Evolutionary conservation across 2,113 vertebrate genomes (phyloP), one percentile per base, ranked within the genome.

Genomic region (Tursiops truncatus): DNA sequence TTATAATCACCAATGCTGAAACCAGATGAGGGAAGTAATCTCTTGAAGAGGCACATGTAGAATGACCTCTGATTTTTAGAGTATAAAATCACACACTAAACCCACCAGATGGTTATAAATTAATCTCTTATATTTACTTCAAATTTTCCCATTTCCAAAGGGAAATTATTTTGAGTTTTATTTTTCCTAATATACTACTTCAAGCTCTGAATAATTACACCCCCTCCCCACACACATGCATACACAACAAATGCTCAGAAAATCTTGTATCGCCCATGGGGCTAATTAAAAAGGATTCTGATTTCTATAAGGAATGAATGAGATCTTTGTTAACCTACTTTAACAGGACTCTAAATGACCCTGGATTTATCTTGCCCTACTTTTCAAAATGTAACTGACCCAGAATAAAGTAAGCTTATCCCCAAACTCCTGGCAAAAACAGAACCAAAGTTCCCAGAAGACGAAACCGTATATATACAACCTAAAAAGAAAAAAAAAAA

Each of bases 281-380:
- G 65, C 98, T 98, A 98, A 99, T 98, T 98, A 98, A 98, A 98
- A 98, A 83, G 6, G 98, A 98, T 98, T 98, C 98, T 98, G 98
- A 98, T 98, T 98, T 98, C 98, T 97, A 96, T 95, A 94, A 95
- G 97, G 96, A 97, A 98, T 99, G 98, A 99, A 98, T 98, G 97
- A 98, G 95, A 98, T 97, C 98, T 98, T 99, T 99, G 98, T 98
- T 97, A 98, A 96, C 96, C 90, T 68, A 98, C 98, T 98, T 98
- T 98, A 98, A 96, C 95, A 98, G 95, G 94, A 41, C 94, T 97
- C 97, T 73, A 93, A 97, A 94, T 85, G 97, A 98, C 98, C 98
- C 98, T 96, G 94, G 97, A 97, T 98, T 99, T 98, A 98, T 98
- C 98, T 97, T 97, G 98, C 96, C 97, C 98, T 98, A 98, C 88